Percentiles rank a stretch among this genome's conserved stretches.
phyloP scores from a whole-genome alignment of 2,797 vertebrate species.

The Microcaecilia unicolor region DNA sequence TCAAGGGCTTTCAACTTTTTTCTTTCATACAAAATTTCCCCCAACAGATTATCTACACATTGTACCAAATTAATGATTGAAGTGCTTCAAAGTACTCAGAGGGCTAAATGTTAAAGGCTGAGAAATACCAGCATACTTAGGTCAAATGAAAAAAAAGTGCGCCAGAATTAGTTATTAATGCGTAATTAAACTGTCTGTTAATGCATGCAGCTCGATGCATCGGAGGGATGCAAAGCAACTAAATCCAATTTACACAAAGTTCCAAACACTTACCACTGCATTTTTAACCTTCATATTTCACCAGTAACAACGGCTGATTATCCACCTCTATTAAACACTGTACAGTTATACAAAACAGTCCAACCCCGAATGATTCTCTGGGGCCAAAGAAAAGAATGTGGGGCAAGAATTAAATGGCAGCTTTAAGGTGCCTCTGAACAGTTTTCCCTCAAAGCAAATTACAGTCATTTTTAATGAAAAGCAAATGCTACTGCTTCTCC shows the following conservation, averaged over 20 bases:
- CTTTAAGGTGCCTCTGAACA: constrained; percentile 82
- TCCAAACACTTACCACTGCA: constrained; percentile 89
- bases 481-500: constrained; percentile 88
- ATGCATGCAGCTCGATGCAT: constrained; percentile 95
- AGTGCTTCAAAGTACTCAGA: constrained; percentile 95
- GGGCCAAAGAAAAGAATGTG: constrained; percentile 69
- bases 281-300: constrained; percentile 86
- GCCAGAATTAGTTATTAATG: constrained; percentile 85
- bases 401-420: constrained; percentile 89
- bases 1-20: too few species aligned
- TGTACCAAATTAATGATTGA: constrained; percentile 73
- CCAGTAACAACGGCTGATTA: constrained; percentile 75
- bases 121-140: constrained; percentile 71
- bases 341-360: constrained; percentile 77
- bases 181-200: constrained; percentile 86
- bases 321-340: constrained; percentile 76
- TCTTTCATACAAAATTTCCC: too few species aligned
- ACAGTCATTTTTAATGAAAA: constrained; percentile 46
- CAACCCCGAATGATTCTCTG: constrained; percentile 49
- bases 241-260: constrained; percentile 87
- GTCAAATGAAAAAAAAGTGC: constrained; percentile 73
- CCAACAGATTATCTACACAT: constrained; percentile 37
- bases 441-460: constrained; percentile 69
- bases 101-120: constrained; percentile 90
- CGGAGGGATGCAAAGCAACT: constrained; percentile 75